These are phyloP conservation scores for Stegana nigrithorax DNA, from an alignment of 2,888 invertebrate species.

Conservation along the genomic window DNA sequence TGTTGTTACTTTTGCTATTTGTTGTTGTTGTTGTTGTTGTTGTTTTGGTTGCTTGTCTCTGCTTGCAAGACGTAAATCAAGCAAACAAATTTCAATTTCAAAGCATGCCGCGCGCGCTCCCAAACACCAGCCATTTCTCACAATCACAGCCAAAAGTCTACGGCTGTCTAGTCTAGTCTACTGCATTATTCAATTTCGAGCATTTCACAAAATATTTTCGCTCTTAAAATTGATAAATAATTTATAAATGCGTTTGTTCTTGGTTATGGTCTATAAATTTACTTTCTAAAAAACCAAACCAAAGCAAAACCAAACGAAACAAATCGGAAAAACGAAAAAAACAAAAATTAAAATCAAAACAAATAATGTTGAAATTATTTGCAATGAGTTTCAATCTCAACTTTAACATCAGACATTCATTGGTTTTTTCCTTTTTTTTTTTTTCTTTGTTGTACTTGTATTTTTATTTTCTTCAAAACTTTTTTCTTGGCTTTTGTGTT, in stretches of 20 bases:
- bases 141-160: too few species aligned
- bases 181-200: slow-evolving; percentile 18
- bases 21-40: slow-evolving; percentile 27
- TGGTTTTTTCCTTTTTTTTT: not conserved
- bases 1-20: not conserved
- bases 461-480: too few species aligned
- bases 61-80: too few species aligned
- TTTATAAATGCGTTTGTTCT: slow-evolving; percentile 43
- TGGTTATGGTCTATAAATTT: slow-evolving; percentile 53
- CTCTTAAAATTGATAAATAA: slow-evolving; percentile 50
- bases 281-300: slow-evolving; percentile 39
- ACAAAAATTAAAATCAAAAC: not conserved
- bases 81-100: slow-evolving; percentile 11
- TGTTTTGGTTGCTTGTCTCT: slow-evolving; percentile 20
- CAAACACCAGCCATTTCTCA: too few species aligned
- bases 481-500: too few species aligned
- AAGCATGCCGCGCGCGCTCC: not conserved
- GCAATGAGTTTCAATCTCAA: not conserved
- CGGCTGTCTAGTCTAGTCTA: too few species aligned
- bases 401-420: slow-evolving; percentile 3
- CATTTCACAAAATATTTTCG: slow-evolving; percentile 1
- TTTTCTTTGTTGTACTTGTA: too few species aligned
- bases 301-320: slow-evolving; percentile 4
- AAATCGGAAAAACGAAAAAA: not conserved
- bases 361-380: slow-evolving; percentile 1